Evolutionary conservation across 2,113 vertebrate species (phyloP).

Genomic region (Coptodon rendalli): DNA sequence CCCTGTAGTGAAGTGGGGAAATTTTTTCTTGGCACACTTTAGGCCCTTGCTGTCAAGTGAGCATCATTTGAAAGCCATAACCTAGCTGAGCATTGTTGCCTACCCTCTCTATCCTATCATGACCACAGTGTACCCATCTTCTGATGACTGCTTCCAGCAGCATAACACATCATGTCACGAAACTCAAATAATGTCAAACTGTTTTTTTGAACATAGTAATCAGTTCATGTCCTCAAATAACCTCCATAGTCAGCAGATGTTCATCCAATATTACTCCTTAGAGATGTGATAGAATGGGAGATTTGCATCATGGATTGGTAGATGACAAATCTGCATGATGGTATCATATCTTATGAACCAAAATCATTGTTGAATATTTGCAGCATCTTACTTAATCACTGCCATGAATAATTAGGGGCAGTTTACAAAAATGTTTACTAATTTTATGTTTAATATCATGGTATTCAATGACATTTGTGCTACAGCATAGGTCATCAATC

Average conservation of each 20-base stretch:
- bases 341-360: background rate
- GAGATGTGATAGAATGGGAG: background rate
- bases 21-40: background rate
- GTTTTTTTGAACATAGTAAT: rapidly evolving
- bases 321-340: background rate
- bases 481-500: background rate
- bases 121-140: background rate
- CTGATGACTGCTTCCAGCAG: background rate
- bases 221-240: background rate
- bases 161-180: rapidly evolving
- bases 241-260: background rate
- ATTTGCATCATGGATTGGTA: background rate
- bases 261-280: background rate
- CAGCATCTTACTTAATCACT: background rate
- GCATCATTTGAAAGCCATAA: background rate
- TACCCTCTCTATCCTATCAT: background rate
- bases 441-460: background rate
- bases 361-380: background rate
- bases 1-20: background rate
- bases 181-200: background rate
- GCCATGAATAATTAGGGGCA: background rate
- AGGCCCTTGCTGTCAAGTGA: background rate
- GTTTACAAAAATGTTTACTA: background rate
- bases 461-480: background rate
- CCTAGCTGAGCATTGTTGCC: background rate